Base-by-base conservation (phyloP, 2,888 invertebrate species). In the Meteorus cinctellus region DNA sequence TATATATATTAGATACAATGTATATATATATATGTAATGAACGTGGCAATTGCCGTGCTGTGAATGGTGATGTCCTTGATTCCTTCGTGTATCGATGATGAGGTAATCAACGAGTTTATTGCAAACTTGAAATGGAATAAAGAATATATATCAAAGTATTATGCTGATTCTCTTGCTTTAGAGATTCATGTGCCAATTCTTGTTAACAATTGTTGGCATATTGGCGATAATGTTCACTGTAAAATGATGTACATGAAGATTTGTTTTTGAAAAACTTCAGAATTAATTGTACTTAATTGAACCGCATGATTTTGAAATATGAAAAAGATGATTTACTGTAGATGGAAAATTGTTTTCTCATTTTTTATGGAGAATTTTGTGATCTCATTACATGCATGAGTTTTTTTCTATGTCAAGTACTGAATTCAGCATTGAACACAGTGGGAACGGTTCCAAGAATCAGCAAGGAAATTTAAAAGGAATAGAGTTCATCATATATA, bases 131-230 rank as follows among this genome's bases (percentile, higher is more conserved):
- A 77, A 72, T 70, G 65, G 62, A 80, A 80, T 77, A 78, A 78
- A 81, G 75, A 72, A 82, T 73, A 76, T 82, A 69, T 77, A 77
- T 77, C 76, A 74, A 81, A 79, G 81, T 79, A 81, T 82, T 81
- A 81, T 81, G 79, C 62, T 48, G 73, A 80, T 87, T 81, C 67
- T 55, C 60, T 76, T 73, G 65, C 68, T 62, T 55, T 29, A 76
- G 51, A 68, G 24, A 72, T 67, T 41, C 27, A 69, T 34, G 10
- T 12, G 10, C 6, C 10, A 8, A 8, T 60, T 8, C 19, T 27
- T 41, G 55, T 31, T 29, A n/a, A 16, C 48, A 48, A n/a, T 48
- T 48, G n/a, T 48, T 3, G n/a, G 6, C 4, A n/a, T 16, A 48
- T 48, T n/a, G 12, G 14, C 12, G 14, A 48, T 48, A 48, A 48